phyloP scores from a whole-genome alignment of 2,888 invertebrate genomes.

The Heteropelma amictum region DNA sequence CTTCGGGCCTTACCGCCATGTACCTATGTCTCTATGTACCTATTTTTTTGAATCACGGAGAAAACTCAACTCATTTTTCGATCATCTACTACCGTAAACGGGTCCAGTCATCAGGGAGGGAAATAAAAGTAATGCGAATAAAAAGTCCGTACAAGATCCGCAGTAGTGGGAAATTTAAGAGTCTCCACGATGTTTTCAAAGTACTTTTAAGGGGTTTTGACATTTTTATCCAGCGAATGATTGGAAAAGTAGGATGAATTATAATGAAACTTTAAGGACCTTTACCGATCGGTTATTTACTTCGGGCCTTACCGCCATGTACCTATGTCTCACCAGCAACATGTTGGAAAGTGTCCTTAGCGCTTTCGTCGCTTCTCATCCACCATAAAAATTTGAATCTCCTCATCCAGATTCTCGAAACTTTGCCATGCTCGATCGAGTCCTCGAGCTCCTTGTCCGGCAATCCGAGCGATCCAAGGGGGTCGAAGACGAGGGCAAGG shows the following conservation, averaged over 20 bases:
- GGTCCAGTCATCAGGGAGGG: too few species aligned
- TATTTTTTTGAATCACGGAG: too few species aligned
- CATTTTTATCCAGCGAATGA: too few species aligned
- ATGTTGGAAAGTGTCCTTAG: conserved; percentile 88
- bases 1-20: not conserved
- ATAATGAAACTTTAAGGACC: not conserved
- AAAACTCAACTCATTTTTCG: too few species aligned
- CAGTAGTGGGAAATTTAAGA: too few species aligned
- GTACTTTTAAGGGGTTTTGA: too few species aligned
- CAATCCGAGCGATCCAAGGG: conserved; percentile 81
- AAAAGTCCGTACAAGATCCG: too few species aligned
- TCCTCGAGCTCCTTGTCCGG: conserved; percentile 76
- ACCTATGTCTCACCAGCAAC: conserved; percentile 83
- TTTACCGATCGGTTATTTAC: conserved; percentile 35
- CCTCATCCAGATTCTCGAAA: conserved; percentile 86
- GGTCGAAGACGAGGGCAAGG: conserved; percentile 89
- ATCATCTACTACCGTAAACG: too few species aligned
- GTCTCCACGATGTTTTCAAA: too few species aligned
- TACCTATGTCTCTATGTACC: conserved; percentile 76
- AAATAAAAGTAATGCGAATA: too few species aligned
- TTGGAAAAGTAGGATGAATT: too few species aligned
- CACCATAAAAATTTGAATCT: conserved; percentile 87
- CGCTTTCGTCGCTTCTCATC: conserved; percentile 86
- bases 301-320: not conserved
- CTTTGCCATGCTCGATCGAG: conserved; percentile 84